These are phyloP conservation scores for zebrafish (Danio rerio) DNA, from an alignment of 2,113 vertebrate genomes.

Conservation along the genomic window GRCz12tu NC_133185.1:43266001-43266500, in stretches of 20 bases:
- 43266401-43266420: too few species aligned
- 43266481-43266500: too few species aligned
- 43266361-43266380: slow-evolving; percentile 40
- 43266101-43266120: too few species aligned
- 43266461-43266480: too few species aligned
- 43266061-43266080: neutral
- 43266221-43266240: slow-evolving; percentile 57
- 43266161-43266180: slow-evolving; percentile 41
- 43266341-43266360: slow-evolving; percentile 46
- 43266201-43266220: slow-evolving; percentile 53
- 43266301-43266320: slow-evolving; percentile 67
- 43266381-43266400: too few species aligned
- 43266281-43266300: slow-evolving; percentile 72
- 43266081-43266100: too few species aligned
- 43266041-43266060: neutral
- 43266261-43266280: slow-evolving; percentile 65
- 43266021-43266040: slow-evolving; percentile 11
- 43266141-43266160: slow-evolving; percentile 45
- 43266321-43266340: slow-evolving; percentile 56
- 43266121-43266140: slow-evolving; percentile 9
- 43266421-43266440: too few species aligned
- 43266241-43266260: slow-evolving; percentile 59
- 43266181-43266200: slow-evolving; percentile 50
- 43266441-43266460: too few species aligned
- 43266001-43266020: too few species aligned